Percentiles rank a stretch among this genome's conserved stretches.
phyloP scores from a whole-genome alignment of 2,797 vertebrate genomes.

The Xerus rutilus region DNA sequence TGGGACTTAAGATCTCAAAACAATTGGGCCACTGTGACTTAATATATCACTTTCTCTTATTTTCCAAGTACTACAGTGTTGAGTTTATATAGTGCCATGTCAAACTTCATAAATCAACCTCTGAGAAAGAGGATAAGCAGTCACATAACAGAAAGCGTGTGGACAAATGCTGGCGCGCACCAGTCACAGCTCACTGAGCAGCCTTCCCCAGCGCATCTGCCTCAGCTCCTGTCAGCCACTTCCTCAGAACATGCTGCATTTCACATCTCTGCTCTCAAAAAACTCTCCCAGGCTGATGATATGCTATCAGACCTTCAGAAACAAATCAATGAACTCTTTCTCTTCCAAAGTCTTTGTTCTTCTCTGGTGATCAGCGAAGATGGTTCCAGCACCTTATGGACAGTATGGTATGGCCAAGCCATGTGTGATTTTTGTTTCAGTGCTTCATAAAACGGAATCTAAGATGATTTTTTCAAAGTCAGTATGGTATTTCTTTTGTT shows the following conservation, averaged over 20 bases:
- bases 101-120: constrained; percentile 76
- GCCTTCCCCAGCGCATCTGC: not conserved
- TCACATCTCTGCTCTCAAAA: constrained; percentile 42
- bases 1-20: constrained; percentile 75
- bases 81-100: constrained; percentile 43
- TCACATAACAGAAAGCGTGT: constrained; percentile 25
- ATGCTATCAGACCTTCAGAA: constrained; percentile 52
- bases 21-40: constrained; percentile 74
- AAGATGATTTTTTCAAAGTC: not conserved
- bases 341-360: not conserved
- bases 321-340: constrained; percentile 42
- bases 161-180: not conserved
- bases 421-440: not conserved
- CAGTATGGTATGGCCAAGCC: not conserved
- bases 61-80: constrained; percentile 48
- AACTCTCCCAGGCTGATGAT: constrained; percentile 41
- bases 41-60: constrained; percentile 68
- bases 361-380: constrained; percentile 5
- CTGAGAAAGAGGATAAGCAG: constrained; percentile 63
- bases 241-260: not conserved
- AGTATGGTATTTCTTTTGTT: not conserved
- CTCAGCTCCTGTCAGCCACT: constrained; percentile 32
- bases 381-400: not conserved
- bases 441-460: not conserved
- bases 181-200: constrained; percentile 61